A percentile compares a stretch with the other conserved stretches of the same genome.
Conservation (phyloP, 2,113 vertebrate genomes). For the Lophochroa leadbeateri region DNA sequence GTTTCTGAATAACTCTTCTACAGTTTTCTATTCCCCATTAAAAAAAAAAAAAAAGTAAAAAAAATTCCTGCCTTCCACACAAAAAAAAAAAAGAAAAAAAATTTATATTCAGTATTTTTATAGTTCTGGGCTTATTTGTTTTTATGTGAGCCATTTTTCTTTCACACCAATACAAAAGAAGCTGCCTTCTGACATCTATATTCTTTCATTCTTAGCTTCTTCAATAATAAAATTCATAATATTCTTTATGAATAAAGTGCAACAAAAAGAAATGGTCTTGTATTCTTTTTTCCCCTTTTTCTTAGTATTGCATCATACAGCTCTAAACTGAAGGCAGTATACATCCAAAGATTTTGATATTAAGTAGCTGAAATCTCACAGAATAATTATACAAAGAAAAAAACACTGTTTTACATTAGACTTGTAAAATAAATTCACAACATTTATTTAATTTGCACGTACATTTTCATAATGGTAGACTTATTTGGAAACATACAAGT, state of each 20-base stretch:
- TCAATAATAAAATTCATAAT: conserved; percentile 17
- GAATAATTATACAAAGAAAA: conserved; percentile 14
- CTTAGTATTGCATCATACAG: not conserved
- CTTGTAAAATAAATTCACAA: not conserved
- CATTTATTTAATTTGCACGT: not conserved
- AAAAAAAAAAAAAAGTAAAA: not conserved
- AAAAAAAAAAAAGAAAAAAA: not conserved
- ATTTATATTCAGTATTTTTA: conserved; percentile 18
- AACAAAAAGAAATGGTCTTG: not conserved
- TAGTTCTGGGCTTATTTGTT: not conserved
- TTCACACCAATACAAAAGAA: not conserved
- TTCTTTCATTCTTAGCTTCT: not conserved
- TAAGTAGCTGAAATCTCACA: not conserved
- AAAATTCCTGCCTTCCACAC: not conserved
- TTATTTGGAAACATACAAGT: not conserved
- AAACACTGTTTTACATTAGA: not conserved
- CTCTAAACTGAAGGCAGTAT: not conserved
- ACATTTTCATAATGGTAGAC: not conserved
- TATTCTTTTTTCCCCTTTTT: not conserved
- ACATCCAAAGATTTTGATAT: not conserved
- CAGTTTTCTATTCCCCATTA: not conserved
- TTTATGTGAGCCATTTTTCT: conserved; percentile 25
- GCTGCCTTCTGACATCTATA: conserved; percentile 18
- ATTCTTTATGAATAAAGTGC: not conserved
- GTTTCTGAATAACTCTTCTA: not conserved